Evolutionary conservation across 2,888 invertebrate genomes (phyloP), one percentile per base, ranked within the genome.

Genomic region (Amblyjoppa proteus): DNA sequence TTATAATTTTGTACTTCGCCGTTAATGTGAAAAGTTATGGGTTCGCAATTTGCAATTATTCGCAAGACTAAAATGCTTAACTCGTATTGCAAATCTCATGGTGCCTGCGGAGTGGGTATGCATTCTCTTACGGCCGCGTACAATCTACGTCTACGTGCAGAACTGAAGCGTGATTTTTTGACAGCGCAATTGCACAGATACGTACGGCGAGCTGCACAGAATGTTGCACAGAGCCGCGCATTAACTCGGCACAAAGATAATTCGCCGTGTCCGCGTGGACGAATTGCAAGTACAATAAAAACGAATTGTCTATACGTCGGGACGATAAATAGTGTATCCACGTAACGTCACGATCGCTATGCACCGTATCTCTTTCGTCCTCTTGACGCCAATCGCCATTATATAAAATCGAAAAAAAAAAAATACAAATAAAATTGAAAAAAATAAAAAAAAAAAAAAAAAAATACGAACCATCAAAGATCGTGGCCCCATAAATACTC

Each of bases 401-500:
- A 76, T 73, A 86, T 83, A 83, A 86, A 86, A 83, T 83, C 51
- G 74, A 73, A 31, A 45, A 31, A 45, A 31, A 45, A 58, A 74
- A 83, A 66, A 13, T n/a, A 20, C 49, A 58, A 53, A 68, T 9
- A 45, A 45, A 69, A 49, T 25, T 49, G 20, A 75, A 74, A 51
- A 73, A 41, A 74, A 41, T n/a, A 20, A 0, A 20, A 11, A 61
- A 58, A 70, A 56, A 31, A 53, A 5, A 31, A 13, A 25, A 13
- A 61, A 82, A 58, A 79, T 61, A 69, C 45, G 45, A 49, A 49
- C 79, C 74, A 70, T 49, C 56, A 77, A 81, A 85, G 81, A 82
- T 85, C 85, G 71, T 79, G 85, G 85, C 76, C 83, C 81, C 83
- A 81, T 86, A 86, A 86, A 86, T 86, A 86, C 66, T 84, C 76